Conservation (phyloP, 2,113 vertebrate species). For the Formicarius rufipectus region DNA sequence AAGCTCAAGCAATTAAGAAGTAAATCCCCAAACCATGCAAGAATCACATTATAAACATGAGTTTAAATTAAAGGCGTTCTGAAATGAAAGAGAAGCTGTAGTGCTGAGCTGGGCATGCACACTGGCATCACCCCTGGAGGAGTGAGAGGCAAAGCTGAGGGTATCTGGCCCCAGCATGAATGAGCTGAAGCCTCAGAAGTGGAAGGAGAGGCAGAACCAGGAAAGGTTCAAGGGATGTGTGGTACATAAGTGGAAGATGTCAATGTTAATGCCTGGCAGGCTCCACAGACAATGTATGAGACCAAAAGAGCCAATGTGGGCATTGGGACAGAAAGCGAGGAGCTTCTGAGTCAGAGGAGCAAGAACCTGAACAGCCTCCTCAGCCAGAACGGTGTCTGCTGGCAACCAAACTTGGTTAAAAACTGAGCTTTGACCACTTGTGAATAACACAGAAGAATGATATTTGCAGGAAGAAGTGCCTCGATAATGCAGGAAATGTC, state of each 20-base stretch:
- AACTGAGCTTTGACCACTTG: background rate
- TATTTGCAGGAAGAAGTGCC: background rate
- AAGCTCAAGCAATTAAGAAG: background rate
- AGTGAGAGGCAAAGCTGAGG: background rate
- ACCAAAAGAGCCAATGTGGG: background rate
- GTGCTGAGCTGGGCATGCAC: background rate
- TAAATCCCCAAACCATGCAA: background rate
- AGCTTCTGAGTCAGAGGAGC: background rate
- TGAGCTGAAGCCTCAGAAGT: background rate
- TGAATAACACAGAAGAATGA: background rate
- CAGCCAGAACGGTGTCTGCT: background rate
- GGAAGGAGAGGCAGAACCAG: background rate
- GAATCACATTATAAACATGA: background rate
- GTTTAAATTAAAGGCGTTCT: background rate
- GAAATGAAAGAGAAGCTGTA: background rate
- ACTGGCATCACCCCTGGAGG: background rate
- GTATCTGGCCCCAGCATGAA: accelerated
- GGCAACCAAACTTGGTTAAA: background rate
- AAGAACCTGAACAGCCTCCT: background rate
- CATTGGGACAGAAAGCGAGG: background rate
- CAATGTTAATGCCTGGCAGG: background rate
- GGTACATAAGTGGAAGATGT: background rate
- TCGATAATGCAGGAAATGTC: background rate
- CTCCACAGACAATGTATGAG: background rate
- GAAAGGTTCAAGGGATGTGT: background rate